A percentile compares a stretch with the other conserved stretches of the same genome.
These are phyloP conservation scores for Coluber constrictor DNA, from an alignment of 2,797 vertebrate species.

Conservation along the genomic window DNA sequence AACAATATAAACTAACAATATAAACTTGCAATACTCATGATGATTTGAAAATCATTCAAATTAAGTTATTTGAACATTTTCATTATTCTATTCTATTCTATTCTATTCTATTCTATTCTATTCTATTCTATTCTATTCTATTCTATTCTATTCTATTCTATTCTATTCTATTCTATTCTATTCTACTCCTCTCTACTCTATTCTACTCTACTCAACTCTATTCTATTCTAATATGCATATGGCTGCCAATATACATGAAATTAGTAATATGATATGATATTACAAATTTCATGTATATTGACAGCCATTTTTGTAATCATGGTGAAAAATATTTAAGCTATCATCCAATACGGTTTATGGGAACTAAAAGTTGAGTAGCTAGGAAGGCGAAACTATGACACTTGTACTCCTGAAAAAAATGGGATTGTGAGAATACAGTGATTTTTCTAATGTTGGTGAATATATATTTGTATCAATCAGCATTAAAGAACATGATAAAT, in stretches of 20 bases:
- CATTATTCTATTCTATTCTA: not conserved
- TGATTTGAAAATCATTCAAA: not conserved
- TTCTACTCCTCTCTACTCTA: too few relatives aligned
- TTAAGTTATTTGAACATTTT: not conserved
- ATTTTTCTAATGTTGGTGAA: not conserved
- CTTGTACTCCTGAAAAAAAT: not conserved
- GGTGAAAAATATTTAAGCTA: not conserved
- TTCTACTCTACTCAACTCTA: too few relatives aligned
- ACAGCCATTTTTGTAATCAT: not conserved
- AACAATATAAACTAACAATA: not conserved
- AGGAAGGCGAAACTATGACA: not conserved
- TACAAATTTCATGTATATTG: not conserved
- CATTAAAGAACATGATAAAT: not conserved
- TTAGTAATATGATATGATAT: not conserved
- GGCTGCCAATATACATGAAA: not conserved
- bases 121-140: too few relatives aligned
- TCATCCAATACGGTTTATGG: not conserved
- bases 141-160: too few relatives aligned
- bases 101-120: too few relatives aligned
- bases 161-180: too few relatives aligned
- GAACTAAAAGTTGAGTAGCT: not conserved
- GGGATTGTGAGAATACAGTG: not conserved
- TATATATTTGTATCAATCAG: not conserved
- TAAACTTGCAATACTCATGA: not conserved
- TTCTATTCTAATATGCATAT: not conserved